Percentiles rank a stretch among this genome's conserved stretches.
These are phyloP conservation scores for Lates japonicus DNA, from an alignment of 2,797 vertebrate species.

Conservation along the genomic window DNA sequence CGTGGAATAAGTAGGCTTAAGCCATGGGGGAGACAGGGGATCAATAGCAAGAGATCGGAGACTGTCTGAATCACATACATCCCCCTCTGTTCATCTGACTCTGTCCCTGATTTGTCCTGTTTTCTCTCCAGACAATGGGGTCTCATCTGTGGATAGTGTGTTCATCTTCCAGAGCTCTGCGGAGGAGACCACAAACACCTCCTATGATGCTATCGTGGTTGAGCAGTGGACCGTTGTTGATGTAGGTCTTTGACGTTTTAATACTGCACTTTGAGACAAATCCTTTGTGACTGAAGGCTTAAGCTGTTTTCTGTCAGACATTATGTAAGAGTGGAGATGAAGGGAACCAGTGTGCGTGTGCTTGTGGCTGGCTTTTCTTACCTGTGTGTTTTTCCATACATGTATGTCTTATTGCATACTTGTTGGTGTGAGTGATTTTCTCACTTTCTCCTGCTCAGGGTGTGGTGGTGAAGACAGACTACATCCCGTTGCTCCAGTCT, in stretches of 20 bases:
- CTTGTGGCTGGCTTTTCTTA: conserved; percentile 12
- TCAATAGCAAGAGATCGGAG: conserved; percentile 62
- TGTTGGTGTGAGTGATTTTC: not conserved
- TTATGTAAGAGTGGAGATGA: conserved; percentile 25
- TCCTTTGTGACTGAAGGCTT: conserved; percentile 40
- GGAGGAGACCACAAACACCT: conserved; percentile 84
- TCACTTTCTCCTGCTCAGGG: conserved; percentile 82
- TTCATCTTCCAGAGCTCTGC: conserved; percentile 93
- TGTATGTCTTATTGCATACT: not conserved
- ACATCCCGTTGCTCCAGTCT: conserved; percentile 94
- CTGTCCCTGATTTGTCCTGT: conserved; percentile 32
- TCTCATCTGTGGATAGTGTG: conserved; percentile 91
- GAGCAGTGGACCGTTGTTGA: conserved; percentile 97
- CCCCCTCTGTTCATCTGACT: conserved; percentile 43
- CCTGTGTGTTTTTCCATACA: not conserved
- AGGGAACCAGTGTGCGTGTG: not conserved
- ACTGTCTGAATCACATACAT: conserved; percentile 43
- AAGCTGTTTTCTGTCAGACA: conserved; percentile 49
- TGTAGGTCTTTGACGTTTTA: conserved; percentile 70
- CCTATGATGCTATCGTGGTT: conserved; percentile 97
- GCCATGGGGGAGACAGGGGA: conserved; percentile 40
- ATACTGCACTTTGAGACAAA: conserved; percentile 41
- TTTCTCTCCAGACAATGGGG: conserved; percentile 86
- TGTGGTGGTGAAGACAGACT: conserved; percentile 93
- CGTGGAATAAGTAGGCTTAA: conserved; percentile 65